Evolutionary conservation across 2,888 invertebrate genomes (phyloP), one percentile per base, ranked within the genome.

Genomic region (Malachius bipustulatus): DNA sequence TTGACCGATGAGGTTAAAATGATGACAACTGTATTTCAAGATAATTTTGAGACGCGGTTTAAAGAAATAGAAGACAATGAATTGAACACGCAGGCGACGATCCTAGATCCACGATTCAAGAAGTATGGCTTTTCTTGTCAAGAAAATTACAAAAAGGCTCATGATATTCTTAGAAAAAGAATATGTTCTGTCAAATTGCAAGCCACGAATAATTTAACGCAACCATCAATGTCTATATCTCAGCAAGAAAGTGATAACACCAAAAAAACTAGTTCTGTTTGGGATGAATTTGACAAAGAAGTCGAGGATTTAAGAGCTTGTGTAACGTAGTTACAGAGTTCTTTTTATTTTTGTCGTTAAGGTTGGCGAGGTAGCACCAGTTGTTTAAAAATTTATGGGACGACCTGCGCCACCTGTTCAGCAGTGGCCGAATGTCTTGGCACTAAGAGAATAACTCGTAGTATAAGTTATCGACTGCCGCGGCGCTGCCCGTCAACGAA

Each of bases 21-120:
- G n/a, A 19, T 19, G 24, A n/a, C n/a, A 8, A 6, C 6, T 19
- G n/a, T 19, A 8, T 19, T 19, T 19, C 24, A 19, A 19, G 24
- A 19, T 8, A 6, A 19, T 8, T 8, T 19, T 19, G 24, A 19
- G 6, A 19, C 6, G 24, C 24, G 24, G 6, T 19, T 19, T 19
- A 8, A 6, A 19, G 6, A 8, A 19, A 6, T 19, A 19, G 24
- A 19, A 19, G 24, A 19, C n/a, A 19, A 19, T 19, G 24, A 19
- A 19, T n/a, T 19, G n/a, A n/a, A 6, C 6, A n/a, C 24, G 6
- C 24, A 19, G n/a, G 24, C 24, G n/a, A 19, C n/a, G 6, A 19
- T 19, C n/a, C n/a, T 19, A 19, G 24, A 19, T n/a, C 24, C 24
- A n/a, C 6, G 24, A 19, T 19, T 19, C n/a, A 19, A 19, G n/a